Base-by-base conservation (phyloP, 1,140 invertebrate species). In the Heliconius hermathena region DNA sequence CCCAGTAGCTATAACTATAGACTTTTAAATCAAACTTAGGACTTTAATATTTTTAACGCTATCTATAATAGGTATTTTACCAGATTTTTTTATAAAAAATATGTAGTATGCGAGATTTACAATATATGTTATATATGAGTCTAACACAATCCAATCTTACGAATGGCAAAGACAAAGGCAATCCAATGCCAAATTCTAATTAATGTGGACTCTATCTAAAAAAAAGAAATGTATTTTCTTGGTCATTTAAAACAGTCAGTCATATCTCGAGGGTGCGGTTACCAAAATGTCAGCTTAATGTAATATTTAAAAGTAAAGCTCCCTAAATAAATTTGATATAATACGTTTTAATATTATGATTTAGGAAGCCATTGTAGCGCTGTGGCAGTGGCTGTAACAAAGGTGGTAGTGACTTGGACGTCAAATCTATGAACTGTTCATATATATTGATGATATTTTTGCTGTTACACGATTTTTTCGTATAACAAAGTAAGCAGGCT, bases 211-310 rank as follows among this genome's bases (percentile, higher is more conserved):
- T 29, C 9, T 13, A 4, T 29, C 26, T 29, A n/a, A 26, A 26
- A 26, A 29, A 29, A 66, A 29, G 26, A 66, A 29, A 13, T 11
- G n/a, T 13, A 29, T 66, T 66, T 66, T 29, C 60, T 66, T 66
- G 60, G 60, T 66, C 60, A 66, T 75, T 78, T 78, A 76, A 83
- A 78, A 72, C 57, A 77, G 60, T 74, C 76, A 76, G 82, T 81
- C 79, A 78, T 83, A 78, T 83, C 82, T 77, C 54, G 79, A 74
- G 70, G 60, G 74, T 11, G 22, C 74, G 74, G 77, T 79, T 71
- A 78, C 78, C 60, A 66, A 76, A 80, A 77, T 81, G 82, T 81
- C 82, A 78, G 79, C 77, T 78, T 81, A 80, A 81, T 83, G 78
- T 83, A 80, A 83, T 83, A 54, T 71, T 78, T 74, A 72, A 83